These are phyloP conservation scores for Henricia sp. DNA, from an alignment of 53 echinoderm and acorn worm species.

Conservation along the genomic window DNA sequence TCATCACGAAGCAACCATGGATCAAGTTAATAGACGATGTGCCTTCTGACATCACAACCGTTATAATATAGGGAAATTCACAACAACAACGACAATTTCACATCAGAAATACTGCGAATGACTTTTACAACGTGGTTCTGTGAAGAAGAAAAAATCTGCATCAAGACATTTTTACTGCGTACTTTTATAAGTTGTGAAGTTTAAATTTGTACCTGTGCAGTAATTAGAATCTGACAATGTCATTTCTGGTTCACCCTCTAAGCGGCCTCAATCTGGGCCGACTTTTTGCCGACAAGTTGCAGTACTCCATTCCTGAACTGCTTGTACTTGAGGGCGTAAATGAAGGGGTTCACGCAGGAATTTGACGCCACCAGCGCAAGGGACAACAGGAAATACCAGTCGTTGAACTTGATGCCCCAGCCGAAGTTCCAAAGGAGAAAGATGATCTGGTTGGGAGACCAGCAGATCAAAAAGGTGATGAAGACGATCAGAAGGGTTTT, in stretches of 20 bases:
- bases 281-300: neutral
- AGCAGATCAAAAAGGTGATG: conserved; percentile 72
- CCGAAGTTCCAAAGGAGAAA: conserved; percentile 72
- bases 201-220: neutral
- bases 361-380: conserved; percentile 9
- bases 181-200: neutral
- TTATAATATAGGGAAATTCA: too few relatives aligned
- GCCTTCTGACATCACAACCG: too few relatives aligned
- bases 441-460: conserved; percentile 76
- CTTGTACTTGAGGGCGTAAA: conserved; percentile 29
- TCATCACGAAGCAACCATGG: too few relatives aligned
- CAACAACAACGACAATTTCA: too few relatives aligned
- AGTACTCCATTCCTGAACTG: conserved; percentile 21
- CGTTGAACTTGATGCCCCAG: neutral
- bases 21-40: too few relatives aligned
- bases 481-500: conserved; percentile 67
- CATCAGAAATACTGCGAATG: too few relatives aligned
- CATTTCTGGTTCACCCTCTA: neutral
- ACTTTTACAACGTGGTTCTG: neutral
- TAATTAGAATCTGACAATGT: neutral
- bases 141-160: neutral
- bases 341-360: conserved; percentile 18
- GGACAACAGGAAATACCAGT: neutral
- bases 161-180: neutral
- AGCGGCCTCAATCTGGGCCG: neutral